Conservation (phyloP, 2,797 vertebrate genomes). For the Poeciliopsis paucimaculata region DNA sequence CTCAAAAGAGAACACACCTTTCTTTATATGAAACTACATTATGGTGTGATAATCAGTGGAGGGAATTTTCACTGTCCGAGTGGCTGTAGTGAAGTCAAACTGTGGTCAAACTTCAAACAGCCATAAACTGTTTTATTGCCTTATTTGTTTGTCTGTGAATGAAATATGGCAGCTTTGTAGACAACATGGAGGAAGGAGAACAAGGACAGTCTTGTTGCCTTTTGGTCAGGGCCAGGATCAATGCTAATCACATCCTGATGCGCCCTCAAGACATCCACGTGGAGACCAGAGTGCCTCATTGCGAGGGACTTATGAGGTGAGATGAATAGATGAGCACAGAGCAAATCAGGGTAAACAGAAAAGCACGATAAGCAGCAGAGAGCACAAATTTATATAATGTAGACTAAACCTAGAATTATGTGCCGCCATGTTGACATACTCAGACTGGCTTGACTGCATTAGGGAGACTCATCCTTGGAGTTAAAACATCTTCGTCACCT, state of each 20-base stretch:
- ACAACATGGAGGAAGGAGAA: constrained; percentile 24
- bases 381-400: constrained; percentile 8
- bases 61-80: constrained; percentile 43
- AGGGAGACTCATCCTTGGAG: constrained; percentile 65
- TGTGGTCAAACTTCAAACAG: constrained; percentile 52
- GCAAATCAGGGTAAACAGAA: constrained; percentile 1
- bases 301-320: constrained; percentile 47
- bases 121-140: constrained; percentile 47
- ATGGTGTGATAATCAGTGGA: constrained; percentile 14
- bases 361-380: constrained; percentile 6
- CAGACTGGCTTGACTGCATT: constrained; percentile 62
- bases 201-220: constrained; percentile 40
- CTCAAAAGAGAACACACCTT: constrained; percentile 24
- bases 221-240: constrained; percentile 30
- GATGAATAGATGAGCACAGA: constrained; percentile 25
- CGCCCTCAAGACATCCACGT: constrained; percentile 1
- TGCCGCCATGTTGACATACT: constrained; percentile 70
- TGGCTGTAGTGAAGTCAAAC: constrained; percentile 35
- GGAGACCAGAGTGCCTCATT: constrained; percentile 7
- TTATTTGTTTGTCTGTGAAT: constrained; percentile 55
- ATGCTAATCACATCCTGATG: constrained; percentile 34
- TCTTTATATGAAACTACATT: constrained; percentile 19
- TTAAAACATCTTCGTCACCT: constrained; percentile 74
- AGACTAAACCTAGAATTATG: constrained; percentile 63
- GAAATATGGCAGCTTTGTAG: constrained; percentile 37